Conservation (phyloP, 2,888 invertebrate species). For the Cylindroiulus punctatus region DNA sequence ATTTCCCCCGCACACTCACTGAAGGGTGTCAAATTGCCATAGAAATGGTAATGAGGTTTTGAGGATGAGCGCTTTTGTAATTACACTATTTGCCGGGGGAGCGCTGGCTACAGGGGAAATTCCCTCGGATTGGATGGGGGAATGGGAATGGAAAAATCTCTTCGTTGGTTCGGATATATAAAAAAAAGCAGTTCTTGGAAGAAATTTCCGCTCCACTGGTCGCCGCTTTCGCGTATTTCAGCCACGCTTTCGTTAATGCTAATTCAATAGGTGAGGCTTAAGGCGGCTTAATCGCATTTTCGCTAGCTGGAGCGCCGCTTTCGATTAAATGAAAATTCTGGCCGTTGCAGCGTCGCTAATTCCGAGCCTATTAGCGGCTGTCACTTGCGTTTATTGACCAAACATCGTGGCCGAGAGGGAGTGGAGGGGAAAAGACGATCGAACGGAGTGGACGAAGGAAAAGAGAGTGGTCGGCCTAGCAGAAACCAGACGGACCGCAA, state of each 20-base stretch:
- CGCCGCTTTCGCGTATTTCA: slow-evolving; percentile 54
- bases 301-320: slow-evolving; percentile 8
- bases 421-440: background rate
- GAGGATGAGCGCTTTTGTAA: slow-evolving; percentile 56
- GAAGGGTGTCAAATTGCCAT: slow-evolving; percentile 56
- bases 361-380: slow-evolving; percentile 57
- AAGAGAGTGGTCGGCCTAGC: background rate
- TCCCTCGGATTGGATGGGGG: background rate
- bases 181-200: background rate
- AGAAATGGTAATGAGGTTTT: slow-evolving; percentile 55
- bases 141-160: too few species aligned
- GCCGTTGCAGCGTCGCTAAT: slow-evolving; percentile 57
- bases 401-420: background rate
- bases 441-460: background rate
- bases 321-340: slow-evolving; percentile 58
- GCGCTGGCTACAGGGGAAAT: slow-evolving; percentile 25
- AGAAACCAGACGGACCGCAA: background rate
- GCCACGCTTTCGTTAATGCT: slow-evolving; percentile 57
- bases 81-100: slow-evolving; percentile 32
- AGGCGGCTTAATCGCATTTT: slow-evolving; percentile 43
- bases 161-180: too few species aligned
- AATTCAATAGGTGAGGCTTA: slow-evolving; percentile 56
- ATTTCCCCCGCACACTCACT: slow-evolving; percentile 55
- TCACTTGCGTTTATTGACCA: slow-evolving; percentile 47
- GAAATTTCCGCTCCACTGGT: slow-evolving; percentile 52